Base-by-base conservation (phyloP, 2,888 invertebrate species). In the Thelaira solivaga region DNA sequence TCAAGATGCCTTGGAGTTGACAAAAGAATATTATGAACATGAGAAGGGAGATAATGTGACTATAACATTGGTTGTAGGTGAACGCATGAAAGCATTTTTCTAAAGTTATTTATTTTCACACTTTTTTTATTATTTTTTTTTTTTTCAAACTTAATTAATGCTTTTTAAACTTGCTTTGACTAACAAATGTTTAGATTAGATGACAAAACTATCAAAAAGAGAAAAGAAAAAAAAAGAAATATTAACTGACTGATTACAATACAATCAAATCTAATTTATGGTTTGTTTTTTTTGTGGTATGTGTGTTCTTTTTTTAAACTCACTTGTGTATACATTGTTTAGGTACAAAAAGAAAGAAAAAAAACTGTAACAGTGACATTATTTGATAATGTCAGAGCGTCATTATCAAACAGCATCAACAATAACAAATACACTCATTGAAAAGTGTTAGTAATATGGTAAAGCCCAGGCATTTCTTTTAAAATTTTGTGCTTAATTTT, bases 1-100 rank as follows among this genome's bases (percentile, higher is more conserved):
- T 8, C 85, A 89, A 20, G 90, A 90, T 16, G 85, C 88, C 0
- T 80, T 88, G 8, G 84, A 86, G 45, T 77, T 89, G 22, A 90
- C 90, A 2, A 82, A 87, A 73, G 90, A 90, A 81, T 89, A 89
- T 71, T 82, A 84, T 41, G 83, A 85, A 26, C 80, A 74, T 13
- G 34, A 82, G 2, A 16, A 29, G 8, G 82, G 81, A 67, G 71
- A 71, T 31, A 75, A 71, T 22, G 68, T 68, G 22, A 72, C 78
- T 29, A 24, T 81, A 16, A 80, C 85, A 72, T 64, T 87, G 65
- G 75, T 83, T 84, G 85, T 87, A 83, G 83, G 84, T 83, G 77
- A 73, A 83, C 73, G 82, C 68, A 53, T 18, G 20, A 20, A 18
- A 34, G 16, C 16, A 13, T 4, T 16, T 39, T 39, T 24, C n/a